Base-by-base conservation (phyloP, 2,888 invertebrate genomes). In the Synergus japonicus region DNA sequence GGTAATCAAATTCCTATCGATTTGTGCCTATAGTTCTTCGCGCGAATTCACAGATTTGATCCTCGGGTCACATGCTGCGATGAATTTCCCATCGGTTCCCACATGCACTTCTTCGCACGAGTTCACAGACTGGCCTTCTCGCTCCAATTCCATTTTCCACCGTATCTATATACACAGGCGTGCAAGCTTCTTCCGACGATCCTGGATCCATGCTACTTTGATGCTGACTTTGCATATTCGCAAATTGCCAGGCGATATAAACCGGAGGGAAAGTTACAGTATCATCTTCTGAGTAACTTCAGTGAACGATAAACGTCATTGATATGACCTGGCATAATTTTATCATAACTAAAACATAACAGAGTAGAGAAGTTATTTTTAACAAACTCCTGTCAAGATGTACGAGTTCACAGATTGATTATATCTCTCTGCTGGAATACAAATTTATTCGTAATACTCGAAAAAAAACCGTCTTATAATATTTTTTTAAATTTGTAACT, bases 141-240 rank as follows among this genome's bases (percentile, higher is more conserved):
- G 54, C 54, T 54, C 54, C n/a, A 54, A n/a, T 54, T 54, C 54
- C 54, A 54, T n/a, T 54, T 54, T 54, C 54, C 54, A n/a, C 54
- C 54, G 8, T 54, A 54, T 54, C 54, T 54, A 9, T 54, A 54
- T n/a, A 54, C 15, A 49, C 49, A 49, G 49, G 49, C 54, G 54
- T n/a, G 54, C 54, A 54, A n/a, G 54, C 54, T 54, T 54, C 54
- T n/a, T 54, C 54, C n/a, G n/a, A n/a, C n/a, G n/a, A 54, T 54
- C 54, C n/a, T 54, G 54, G 54, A 54, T 54, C 54, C n/a, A n/a
- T 0, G 54, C n/a, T 54, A 54, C 54, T 54, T 54, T 54, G 54
- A 54, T 54, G 54, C 54, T 54, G 54, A 54, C 54, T 54, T 54
- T 54, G 54, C 54, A 54, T 54, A 54, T 54, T 54, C 54, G n/a